phyloP scores from a whole-genome alignment of 2,888 invertebrate genomes.

The Drosophila mettleri region DNA sequence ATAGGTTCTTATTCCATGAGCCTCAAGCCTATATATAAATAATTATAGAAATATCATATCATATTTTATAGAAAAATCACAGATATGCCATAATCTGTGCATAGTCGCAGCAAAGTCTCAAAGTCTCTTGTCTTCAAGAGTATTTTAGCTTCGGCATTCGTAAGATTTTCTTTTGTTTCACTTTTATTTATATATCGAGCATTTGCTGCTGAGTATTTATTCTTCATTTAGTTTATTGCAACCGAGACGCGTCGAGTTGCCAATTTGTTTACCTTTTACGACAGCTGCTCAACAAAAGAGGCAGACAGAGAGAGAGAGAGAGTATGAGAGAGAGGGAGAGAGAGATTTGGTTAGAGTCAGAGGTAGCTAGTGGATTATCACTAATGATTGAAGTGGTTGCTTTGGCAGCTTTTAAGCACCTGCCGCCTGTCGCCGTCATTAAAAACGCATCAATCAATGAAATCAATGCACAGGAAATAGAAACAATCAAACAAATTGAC shows the following conservation, averaged over 20 bases:
- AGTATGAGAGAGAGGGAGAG: background rate
- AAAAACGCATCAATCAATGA: slow-evolving; percentile 71
- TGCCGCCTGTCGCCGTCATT: slow-evolving; percentile 51
- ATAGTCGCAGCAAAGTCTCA: no score
- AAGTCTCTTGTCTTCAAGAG: background rate
- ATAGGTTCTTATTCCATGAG: no score
- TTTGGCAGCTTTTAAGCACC: slow-evolving; percentile 27
- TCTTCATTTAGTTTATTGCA: slow-evolving; percentile 74
- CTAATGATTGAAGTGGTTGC: slow-evolving; percentile 55
- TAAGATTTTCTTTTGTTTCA: background rate
- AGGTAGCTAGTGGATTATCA: background rate
- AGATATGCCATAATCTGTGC: no score
- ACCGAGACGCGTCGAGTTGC: slow-evolving; percentile 39
- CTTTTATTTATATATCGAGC: slow-evolving; percentile 8
- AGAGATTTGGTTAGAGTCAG: background rate
- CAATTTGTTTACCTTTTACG: slow-evolving; percentile 45
- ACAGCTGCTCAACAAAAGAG: slow-evolving; percentile 8
- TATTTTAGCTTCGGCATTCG: background rate
- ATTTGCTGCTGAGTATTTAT: slow-evolving; percentile 58
- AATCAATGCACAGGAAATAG: slow-evolving; percentile 62
- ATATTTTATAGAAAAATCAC: no score
- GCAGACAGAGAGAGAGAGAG: background rate
- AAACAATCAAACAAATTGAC: slow-evolving; percentile 32
- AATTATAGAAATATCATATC: no score
- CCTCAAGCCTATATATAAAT: no score